These are phyloP conservation scores for Chaetops frenatus DNA, from an alignment of 2,113 vertebrate genomes.

Conservation along the genomic window DNA sequence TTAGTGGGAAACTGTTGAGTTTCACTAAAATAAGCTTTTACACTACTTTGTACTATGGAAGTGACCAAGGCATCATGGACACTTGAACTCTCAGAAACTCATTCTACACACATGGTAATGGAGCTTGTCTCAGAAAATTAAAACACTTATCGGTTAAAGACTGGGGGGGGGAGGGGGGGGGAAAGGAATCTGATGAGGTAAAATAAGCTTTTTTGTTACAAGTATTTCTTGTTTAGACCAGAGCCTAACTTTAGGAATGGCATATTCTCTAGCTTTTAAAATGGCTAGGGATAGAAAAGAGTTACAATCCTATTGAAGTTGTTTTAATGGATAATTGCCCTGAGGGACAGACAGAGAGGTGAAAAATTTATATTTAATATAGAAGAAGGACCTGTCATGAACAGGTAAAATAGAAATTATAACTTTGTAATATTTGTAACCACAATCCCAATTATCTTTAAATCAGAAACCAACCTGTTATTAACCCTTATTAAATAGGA, in stretches of 20 bases:
- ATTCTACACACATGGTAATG: not conserved
- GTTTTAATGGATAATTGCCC: not conserved
- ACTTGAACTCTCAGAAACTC: not conserved
- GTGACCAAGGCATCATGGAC: not conserved
- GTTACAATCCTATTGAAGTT: not conserved
- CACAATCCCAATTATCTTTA: not conserved
- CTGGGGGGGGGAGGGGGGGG: fast-evolving
- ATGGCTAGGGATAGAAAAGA: not conserved
- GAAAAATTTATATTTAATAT: not conserved
- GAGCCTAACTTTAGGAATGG: not conserved
- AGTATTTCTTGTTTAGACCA: not conserved
- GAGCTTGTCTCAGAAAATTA: not conserved
- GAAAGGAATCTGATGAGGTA: not conserved
- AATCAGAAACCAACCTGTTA: not conserved
- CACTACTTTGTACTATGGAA: not conserved
- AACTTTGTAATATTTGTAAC: not conserved
- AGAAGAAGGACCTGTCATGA: not conserved
- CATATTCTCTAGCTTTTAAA: not conserved
- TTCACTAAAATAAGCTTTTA: not conserved
- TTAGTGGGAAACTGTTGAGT: not conserved
- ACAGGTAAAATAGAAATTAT: not conserved
- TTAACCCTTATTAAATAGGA: not conserved
- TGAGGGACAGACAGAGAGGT: not conserved
- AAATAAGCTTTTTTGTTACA: not conserved
- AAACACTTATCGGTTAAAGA: not conserved